These are phyloP conservation scores for Caenorhabditis zanzibari DNA, from an alignment of 2,888 invertebrate species.

Conservation along the genomic window DNA sequence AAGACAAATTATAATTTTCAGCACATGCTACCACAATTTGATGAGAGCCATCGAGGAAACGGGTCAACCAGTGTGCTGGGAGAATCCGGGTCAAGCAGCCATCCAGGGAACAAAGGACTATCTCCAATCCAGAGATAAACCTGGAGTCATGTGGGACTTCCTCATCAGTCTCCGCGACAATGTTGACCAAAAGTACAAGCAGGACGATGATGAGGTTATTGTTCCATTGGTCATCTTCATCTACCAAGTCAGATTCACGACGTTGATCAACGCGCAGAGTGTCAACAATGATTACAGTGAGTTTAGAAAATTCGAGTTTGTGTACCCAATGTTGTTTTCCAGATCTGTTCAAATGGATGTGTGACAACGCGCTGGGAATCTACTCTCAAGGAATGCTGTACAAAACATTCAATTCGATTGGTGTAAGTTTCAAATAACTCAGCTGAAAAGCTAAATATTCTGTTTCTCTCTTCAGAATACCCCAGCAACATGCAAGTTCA, in stretches of 20 bases:
- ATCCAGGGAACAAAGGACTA: background rate
- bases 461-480: background rate
- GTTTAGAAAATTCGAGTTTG: background rate
- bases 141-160: background rate
- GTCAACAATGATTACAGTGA: slow-evolving; percentile 36
- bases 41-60: slow-evolving; percentile 10
- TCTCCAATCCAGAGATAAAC: background rate
- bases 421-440: background rate
- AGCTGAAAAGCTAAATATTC: background rate
- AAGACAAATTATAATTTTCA: background rate
- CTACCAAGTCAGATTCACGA: slow-evolving; percentile 15
- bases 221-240: slow-evolving; percentile 19
- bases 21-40: background rate
- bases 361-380: slow-evolving; percentile 15
- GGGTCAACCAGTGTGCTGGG: slow-evolving; percentile 17
- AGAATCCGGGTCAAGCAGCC: background rate
- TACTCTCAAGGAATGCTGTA: slow-evolving; percentile 37
- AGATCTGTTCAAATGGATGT: slow-evolving; percentile 28
- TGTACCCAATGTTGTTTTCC: background rate
- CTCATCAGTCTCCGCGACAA: background rate
- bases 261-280: background rate
- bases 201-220: background rate
- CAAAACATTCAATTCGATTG: background rate
- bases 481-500: slow-evolving; percentile 14
- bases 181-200: background rate